A percentile compares a stretch with the other conserved stretches of the same genome.
Evolutionary conservation across 1,140 invertebrate genomes (phyloP).

Genomic region (Brachionus angularis): DNA sequence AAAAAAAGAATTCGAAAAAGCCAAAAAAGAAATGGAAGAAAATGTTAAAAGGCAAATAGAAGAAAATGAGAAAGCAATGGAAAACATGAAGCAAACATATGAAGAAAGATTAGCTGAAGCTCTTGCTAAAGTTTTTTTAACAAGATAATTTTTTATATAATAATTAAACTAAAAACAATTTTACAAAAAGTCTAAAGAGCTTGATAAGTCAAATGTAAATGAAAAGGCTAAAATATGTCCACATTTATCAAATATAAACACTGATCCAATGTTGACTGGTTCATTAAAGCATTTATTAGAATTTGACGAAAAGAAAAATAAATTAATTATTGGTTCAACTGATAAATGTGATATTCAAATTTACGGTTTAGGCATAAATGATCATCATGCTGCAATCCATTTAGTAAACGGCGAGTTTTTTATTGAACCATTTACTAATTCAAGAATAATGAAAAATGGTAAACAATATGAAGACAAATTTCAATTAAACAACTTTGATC

Average conservation of each 20-base stretch:
- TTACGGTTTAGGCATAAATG: constrained; percentile 58
- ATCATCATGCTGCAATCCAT: constrained; percentile 61
- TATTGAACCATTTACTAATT: constrained; percentile 57
- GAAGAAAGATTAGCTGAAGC: constrained; percentile 60
- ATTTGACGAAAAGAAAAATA: constrained; percentile 52
- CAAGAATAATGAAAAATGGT: constrained; percentile 62
- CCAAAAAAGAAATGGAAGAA: constrained; percentile 60
- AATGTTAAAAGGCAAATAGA: constrained; percentile 58
- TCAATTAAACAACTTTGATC: constrained; percentile 63
- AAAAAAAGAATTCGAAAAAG: constrained; percentile 51
- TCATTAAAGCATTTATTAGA: constrained; percentile 63
- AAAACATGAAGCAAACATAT: constrained; percentile 62
- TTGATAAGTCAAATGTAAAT: constrained; percentile 51
- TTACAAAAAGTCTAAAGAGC: background rate
- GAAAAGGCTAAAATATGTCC: constrained; percentile 61
- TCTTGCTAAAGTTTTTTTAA: constrained; percentile 51
- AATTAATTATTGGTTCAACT: background rate
- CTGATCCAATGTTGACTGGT: constrained; percentile 63
- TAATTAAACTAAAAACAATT: background rate
- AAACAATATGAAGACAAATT: constrained; percentile 57
- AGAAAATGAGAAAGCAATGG: constrained; percentile 63
- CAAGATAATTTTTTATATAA: constrained; percentile 19
- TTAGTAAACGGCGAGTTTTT: constrained; percentile 57
- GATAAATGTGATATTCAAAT: constrained; percentile 25
- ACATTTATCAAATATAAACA: constrained; percentile 65